These are phyloP conservation scores for Ephydatia muelleri DNA, from an alignment of 37 sponge, comb jelly and placozoan species.

Conservation along the genomic window DNA sequence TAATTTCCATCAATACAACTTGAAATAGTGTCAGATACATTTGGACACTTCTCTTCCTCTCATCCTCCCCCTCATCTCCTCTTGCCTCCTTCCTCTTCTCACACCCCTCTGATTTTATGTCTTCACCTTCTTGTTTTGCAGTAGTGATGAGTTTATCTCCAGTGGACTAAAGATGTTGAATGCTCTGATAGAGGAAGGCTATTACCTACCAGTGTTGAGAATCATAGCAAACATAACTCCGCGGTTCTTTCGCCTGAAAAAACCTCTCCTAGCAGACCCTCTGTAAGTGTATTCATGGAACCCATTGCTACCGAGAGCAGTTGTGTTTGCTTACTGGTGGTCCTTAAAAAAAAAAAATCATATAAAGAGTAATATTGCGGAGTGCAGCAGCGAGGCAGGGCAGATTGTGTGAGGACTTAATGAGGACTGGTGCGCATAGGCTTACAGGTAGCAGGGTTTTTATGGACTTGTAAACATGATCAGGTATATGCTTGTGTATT, in stretches of 20 bases:
- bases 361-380: neutral
- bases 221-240: slow-evolving; percentile 72
- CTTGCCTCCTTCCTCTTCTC: neutral
- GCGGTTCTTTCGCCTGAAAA: slow-evolving; percentile 59
- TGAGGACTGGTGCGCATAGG: neutral
- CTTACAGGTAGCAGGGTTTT: neutral
- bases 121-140: slow-evolving; percentile 19
- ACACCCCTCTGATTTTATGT: neutral
- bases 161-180: slow-evolving; percentile 56
- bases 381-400: neutral
- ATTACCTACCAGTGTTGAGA: slow-evolving; percentile 64
- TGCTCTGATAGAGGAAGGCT: slow-evolving; percentile 66
- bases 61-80: slow-evolving; percentile 9
- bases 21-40: neutral
- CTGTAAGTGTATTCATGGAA: slow-evolving; percentile 18
- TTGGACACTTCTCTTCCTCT: neutral
- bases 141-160: slow-evolving; percentile 56
- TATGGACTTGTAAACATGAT: neutral
- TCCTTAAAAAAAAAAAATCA: too few relatives aligned
- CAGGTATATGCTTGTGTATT: neutral
- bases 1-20: neutral
- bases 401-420: neutral
- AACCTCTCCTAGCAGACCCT: slow-evolving; percentile 45
- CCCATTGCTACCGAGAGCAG: neutral
- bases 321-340: slow-evolving; percentile 30